phyloP scores from a whole-genome alignment of 92 coral and sea anemone genomes.

The Siderastrea radians region DNA sequence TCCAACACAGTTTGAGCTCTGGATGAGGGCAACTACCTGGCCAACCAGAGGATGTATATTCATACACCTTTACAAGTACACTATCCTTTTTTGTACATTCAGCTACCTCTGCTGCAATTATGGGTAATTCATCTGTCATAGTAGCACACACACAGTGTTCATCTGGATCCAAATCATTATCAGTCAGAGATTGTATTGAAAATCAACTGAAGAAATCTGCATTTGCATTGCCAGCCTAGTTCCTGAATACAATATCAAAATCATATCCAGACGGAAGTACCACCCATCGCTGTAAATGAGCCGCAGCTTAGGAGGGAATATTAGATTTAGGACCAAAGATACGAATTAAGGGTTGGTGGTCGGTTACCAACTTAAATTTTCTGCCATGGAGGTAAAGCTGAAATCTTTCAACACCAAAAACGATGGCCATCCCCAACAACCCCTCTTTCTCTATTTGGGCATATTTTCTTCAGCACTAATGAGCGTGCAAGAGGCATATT shows the following conservation, averaged over 20 bases:
- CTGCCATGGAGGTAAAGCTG: conserved; percentile 52
- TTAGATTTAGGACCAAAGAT: conserved; percentile 33
- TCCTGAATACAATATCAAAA: conserved; percentile 7
- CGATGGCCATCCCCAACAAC: background rate
- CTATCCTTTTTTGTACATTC: conserved; percentile 13
- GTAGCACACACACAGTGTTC: conserved; percentile 31
- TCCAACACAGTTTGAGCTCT: conserved; percentile 38
- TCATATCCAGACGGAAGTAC: conserved; percentile 44
- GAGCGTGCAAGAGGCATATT: conserved; percentile 46
- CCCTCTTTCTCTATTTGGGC: conserved; percentile 48
- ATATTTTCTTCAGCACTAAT: conserved; percentile 41
- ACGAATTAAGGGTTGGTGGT: conserved; percentile 42
- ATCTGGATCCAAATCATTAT: conserved; percentile 39
- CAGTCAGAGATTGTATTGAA: background rate
- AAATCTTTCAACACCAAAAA: conserved; percentile 45
- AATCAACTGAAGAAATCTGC: conserved; percentile 53
- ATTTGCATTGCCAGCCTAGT: conserved; percentile 42
- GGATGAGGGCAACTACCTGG: conserved; percentile 37
- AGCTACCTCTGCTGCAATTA: conserved; percentile 28
- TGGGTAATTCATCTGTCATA: background rate
- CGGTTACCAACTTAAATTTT: conserved; percentile 32
- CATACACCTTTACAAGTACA: conserved; percentile 25
- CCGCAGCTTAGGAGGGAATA: conserved; percentile 45
- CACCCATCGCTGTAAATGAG: conserved; percentile 43
- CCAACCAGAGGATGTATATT: conserved; percentile 36